phyloP scores from a whole-genome alignment of 2,113 vertebrate species.

The Trogon surrucura region DNA sequence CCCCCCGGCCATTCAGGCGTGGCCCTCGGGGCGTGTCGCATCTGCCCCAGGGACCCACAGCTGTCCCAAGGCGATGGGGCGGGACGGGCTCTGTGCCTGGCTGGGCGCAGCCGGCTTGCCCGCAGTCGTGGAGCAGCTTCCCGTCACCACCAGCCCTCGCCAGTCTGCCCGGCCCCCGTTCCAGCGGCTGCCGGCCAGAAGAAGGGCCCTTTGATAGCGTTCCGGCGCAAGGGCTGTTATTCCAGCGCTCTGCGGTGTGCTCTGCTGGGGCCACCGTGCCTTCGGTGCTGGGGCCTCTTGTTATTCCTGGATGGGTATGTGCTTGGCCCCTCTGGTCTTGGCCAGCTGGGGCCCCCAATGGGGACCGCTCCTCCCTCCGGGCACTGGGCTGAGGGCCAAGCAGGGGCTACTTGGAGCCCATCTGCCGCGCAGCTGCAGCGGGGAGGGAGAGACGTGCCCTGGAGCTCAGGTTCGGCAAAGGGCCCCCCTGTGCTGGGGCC shows the following conservation, averaged over 20 bases:
- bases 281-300: neutral
- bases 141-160: neutral
- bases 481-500: neutral
- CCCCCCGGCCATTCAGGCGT: rapidly evolving
- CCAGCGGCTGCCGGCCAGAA: neutral
- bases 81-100: neutral
- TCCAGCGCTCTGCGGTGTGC: conserved; percentile 20
- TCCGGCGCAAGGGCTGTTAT: neutral
- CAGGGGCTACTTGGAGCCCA: neutral
- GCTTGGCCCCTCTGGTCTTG: neutral
- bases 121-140: neutral
- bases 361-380: neutral
- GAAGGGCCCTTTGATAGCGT: conserved; percentile 47
- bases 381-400: neutral
- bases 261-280: neutral
- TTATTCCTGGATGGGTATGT: conserved; percentile 42
- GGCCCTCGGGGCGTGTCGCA: rapidly evolving
- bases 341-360: neutral
- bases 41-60: neutral
- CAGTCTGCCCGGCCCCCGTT: neutral
- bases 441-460: neutral
- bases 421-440: neutral
- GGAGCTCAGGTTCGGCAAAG: neutral
- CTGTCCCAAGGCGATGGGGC: neutral
- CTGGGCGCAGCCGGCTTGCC: neutral